Percentiles rank a stretch among this genome's conserved stretches.
Conservation (phyloP, 1,140 invertebrate species). For the Papilio glaucus region DNA sequence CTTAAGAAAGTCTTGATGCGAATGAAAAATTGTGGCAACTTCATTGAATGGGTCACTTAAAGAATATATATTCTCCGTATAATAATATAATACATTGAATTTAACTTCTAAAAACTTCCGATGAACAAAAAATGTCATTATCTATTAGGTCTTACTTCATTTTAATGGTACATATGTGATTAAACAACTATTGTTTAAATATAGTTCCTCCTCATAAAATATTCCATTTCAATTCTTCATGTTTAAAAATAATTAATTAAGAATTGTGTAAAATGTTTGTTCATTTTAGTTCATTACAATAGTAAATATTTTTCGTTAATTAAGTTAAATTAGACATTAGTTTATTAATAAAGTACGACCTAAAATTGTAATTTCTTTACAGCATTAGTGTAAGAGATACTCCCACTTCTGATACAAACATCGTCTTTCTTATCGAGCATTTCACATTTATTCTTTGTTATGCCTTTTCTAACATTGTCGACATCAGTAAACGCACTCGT, state of each 20-base stretch:
- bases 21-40: too few relatives aligned
- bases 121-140: neutral
- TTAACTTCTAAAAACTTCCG: too few relatives aligned
- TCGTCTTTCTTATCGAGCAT: slow-evolving; percentile 34
- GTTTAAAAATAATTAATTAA: too few relatives aligned
- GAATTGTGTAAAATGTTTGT: neutral
- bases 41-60: too few relatives aligned
- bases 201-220: too few relatives aligned
- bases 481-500: slow-evolving; percentile 45
- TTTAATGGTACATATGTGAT: neutral
- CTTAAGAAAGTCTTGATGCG: too few relatives aligned
- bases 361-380: slow-evolving; percentile 37
- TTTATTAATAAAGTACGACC: neutral
- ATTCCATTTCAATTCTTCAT: too few relatives aligned
- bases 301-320: neutral
- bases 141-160: neutral
- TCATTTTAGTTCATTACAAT: neutral
- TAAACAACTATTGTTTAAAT: too few relatives aligned
- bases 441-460: slow-evolving; percentile 50
- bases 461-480: slow-evolving; percentile 43
- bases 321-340: neutral
- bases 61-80: too few relatives aligned
- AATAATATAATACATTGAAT: too few relatives aligned
- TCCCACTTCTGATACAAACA: slow-evolving; percentile 52
- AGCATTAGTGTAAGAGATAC: slow-evolving; percentile 42